Conservation (phyloP, 1,140 invertebrate species). For the Elymnias hypermnestra region DNA sequence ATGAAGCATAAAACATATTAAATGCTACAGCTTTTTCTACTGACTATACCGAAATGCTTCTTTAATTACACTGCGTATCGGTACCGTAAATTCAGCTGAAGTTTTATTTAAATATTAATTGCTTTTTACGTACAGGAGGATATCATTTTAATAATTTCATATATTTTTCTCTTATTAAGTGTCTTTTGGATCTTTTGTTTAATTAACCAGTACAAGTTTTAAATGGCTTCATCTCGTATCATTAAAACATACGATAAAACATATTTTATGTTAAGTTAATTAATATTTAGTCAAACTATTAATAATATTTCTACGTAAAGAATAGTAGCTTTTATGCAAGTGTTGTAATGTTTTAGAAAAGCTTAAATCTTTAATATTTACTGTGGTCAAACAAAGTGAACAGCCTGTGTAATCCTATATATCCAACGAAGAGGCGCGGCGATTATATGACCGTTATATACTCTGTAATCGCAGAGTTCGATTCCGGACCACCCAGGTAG, state of each 20-base stretch:
- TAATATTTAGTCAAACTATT: no score
- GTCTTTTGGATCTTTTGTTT: no score
- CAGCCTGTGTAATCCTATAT: conserved; percentile 9
- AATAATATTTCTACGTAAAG: no score
- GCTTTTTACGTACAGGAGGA: conserved; percentile 14
- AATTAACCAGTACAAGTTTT: no score
- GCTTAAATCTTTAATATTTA: no score
- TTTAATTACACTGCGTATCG: conserved; percentile 18
- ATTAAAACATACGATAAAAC: no score
- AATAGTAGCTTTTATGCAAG: no score
- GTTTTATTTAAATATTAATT: conserved; percentile 22
- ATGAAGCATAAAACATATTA: neutral
- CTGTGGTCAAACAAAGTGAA: no score
- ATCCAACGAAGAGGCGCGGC: conserved; percentile 23
- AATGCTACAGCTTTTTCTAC: neutral
- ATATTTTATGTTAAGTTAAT: no score
- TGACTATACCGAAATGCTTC: conserved; percentile 16
- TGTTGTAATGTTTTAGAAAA: no score
- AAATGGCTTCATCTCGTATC: no score
- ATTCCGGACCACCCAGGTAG: conserved; percentile 65
- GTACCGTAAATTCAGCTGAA: conserved; percentile 17
- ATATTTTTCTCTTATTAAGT: no score
- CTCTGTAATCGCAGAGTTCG: conserved; percentile 47
- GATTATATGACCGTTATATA: conserved; percentile 47
- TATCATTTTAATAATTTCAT: neutral